Conservation (phyloP, 2,797 vertebrate species). For the Hirundo rustica region DNA sequence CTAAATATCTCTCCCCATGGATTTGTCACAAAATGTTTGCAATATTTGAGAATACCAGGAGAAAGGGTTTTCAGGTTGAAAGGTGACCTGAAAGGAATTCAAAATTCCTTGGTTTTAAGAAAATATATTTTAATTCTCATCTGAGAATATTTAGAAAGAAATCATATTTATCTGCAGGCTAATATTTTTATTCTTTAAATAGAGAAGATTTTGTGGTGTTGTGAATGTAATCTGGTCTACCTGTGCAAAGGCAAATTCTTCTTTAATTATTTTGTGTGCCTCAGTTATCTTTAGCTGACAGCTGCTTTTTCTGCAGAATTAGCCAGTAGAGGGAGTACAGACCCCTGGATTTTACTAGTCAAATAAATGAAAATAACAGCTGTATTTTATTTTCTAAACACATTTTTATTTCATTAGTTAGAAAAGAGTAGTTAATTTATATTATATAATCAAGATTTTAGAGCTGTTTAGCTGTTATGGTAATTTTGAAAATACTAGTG, state of each 20-base stretch:
- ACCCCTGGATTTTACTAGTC: neutral
- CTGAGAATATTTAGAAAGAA: neutral
- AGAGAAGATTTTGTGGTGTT: neutral
- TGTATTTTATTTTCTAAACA: neutral
- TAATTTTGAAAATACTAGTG: neutral
- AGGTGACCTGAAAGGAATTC: neutral
- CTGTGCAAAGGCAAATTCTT: neutral
- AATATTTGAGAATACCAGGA: neutral
- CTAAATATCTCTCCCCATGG: neutral
- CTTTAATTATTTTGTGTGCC: neutral
- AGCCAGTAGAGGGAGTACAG: slow-evolving; percentile 44
- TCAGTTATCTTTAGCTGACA: neutral
- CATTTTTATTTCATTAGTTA: neutral
- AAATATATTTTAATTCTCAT: neutral
- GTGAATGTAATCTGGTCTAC: neutral
- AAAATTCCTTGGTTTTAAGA: neutral
- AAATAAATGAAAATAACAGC: neutral
- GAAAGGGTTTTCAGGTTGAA: neutral
- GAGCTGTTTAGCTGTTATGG: neutral
- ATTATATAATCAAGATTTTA: neutral
- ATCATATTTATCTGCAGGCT: neutral
- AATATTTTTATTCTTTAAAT: neutral
- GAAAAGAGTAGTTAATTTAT: neutral
- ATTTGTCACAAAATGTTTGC: neutral
- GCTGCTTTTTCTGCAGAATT: neutral